Evolutionary conservation across 2,113 vertebrate genomes (phyloP).

Genomic region (Sterrhoptilus dennistouni): DNA sequence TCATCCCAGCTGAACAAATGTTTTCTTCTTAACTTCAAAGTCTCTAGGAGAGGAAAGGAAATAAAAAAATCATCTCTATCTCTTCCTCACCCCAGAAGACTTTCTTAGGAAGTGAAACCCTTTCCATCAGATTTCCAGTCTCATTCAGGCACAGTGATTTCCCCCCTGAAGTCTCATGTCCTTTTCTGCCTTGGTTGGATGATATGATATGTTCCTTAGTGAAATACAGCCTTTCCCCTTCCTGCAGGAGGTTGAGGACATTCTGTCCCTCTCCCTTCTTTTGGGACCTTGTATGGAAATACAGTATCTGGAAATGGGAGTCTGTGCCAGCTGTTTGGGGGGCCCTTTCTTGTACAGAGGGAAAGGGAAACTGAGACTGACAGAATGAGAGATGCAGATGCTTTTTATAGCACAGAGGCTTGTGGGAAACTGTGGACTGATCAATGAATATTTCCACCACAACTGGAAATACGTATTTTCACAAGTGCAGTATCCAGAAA

Average conservation of each 20-base stretch:
- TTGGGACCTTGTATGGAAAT: not conserved
- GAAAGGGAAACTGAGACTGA: not conserved
- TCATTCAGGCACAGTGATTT: not conserved
- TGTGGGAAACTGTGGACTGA: not conserved
- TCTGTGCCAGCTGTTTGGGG: not conserved
- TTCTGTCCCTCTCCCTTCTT: not conserved
- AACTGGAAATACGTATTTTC: not conserved
- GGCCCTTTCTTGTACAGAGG: not conserved
- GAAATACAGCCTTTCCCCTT: not conserved
- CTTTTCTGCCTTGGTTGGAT: not conserved
- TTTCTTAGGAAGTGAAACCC: not conserved
- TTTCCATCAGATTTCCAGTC: not conserved
- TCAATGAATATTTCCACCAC: not conserved
- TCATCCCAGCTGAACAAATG: not conserved
- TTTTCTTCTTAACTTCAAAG: not conserved
- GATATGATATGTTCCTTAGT: not conserved
- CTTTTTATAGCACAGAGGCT: not conserved
- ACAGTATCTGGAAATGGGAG: not conserved
- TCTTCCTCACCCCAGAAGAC: not conserved
- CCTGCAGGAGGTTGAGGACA: not conserved
- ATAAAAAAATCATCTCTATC: not conserved
- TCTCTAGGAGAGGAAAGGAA: not conserved
- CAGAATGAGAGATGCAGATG: not conserved
- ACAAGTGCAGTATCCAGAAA: not conserved
- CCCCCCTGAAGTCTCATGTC: not conserved